Evolutionary conservation across 1,140 invertebrate species (phyloP).

Genomic region (Gonioctena quinquepunctata): DNA sequence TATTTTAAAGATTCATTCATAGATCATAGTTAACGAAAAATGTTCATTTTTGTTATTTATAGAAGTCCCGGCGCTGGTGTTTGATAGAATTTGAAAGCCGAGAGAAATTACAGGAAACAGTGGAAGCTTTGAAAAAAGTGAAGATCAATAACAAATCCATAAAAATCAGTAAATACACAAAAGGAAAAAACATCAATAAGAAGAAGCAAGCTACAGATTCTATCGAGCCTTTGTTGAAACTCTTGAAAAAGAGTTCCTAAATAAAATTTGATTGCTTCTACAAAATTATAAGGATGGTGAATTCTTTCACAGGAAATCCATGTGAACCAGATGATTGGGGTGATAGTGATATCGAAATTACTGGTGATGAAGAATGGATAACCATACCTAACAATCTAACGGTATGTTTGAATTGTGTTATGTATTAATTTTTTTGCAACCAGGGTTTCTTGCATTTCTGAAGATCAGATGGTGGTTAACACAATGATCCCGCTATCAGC

Average conservation of each 20-base stretch:
- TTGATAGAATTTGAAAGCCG: not conserved
- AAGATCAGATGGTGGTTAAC: too few relatives aligned
- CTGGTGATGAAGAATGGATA: not conserved
- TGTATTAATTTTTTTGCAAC: too few relatives aligned
- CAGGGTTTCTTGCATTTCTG: too few relatives aligned
- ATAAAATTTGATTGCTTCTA: not conserved
- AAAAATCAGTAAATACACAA: not conserved
- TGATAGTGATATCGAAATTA: not conserved
- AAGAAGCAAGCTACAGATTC: not conserved
- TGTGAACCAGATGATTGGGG: not conserved
- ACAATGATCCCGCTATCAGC: too few relatives aligned
- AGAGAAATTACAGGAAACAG: not conserved
- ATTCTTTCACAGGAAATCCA: not conserved
- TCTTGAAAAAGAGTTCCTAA: not conserved
- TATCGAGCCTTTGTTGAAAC: not conserved
- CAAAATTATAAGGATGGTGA: not conserved
- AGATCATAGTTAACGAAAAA: too few relatives aligned
- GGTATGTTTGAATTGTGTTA: too few relatives aligned
- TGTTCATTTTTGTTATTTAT: too few relatives aligned
- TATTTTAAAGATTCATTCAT: too few relatives aligned
- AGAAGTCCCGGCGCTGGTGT: not conserved
- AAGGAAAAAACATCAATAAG: not conserved
- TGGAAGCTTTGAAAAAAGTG: not conserved
- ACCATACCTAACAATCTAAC: not conserved
- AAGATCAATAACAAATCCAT: not conserved